phyloP scores from a whole-genome alignment of 2,888 invertebrate genomes.

The Parnassius mnemosyne region DNA sequence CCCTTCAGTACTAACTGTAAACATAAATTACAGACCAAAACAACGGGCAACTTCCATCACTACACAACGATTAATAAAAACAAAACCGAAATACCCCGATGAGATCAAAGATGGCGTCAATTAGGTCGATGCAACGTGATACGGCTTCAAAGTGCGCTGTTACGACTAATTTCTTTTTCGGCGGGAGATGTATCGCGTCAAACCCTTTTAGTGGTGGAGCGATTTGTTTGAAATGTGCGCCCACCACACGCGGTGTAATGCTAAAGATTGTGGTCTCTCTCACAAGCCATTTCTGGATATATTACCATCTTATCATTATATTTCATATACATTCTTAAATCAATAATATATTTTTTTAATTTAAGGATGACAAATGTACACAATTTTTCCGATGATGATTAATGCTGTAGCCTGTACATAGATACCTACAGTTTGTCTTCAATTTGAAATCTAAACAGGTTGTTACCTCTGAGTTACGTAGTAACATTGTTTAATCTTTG shows the following conservation, averaged over 20 bases:
- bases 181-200: constrained; percentile 57
- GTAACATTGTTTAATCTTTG: no score
- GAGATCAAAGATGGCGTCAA: constrained; percentile 70
- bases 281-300: neutral
- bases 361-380: no score
- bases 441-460: no score
- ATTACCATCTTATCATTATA: no score
- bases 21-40: neutral
- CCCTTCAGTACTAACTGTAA: no score
- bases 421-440: no score
- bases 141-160: constrained; percentile 48
- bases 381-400: no score
- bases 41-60: constrained; percentile 7
- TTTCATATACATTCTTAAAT: no score
- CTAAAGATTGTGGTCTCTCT: constrained; percentile 2
- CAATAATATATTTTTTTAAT: no score
- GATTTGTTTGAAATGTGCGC: constrained; percentile 42
- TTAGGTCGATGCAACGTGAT: constrained; percentile 60
- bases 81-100: constrained; percentile 45
- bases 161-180: constrained; percentile 64
- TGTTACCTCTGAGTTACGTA: no score
- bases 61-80: constrained; percentile 38
- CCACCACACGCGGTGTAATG: constrained; percentile 50
- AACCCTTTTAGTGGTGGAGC: constrained; percentile 60
- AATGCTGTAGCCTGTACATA: no score